Evolutionary conservation across 2,113 vertebrate species (phyloP).

Genomic region (Labeo rohita): DNA sequence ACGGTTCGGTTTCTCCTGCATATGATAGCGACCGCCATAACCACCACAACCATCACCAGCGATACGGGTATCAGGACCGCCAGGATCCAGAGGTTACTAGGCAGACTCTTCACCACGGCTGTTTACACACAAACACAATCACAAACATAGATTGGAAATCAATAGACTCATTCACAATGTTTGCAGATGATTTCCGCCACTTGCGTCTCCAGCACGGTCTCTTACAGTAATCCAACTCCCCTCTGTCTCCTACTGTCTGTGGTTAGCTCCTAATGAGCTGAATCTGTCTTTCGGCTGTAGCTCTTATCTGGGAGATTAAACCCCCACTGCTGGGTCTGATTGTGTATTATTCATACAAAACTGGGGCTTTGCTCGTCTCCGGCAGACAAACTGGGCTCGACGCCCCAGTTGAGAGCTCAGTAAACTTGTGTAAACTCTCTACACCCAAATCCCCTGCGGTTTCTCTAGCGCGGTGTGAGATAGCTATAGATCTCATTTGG

Average conservation of each 20-base stretch:
- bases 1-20: constrained; percentile 95
- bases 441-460: constrained; percentile 13
- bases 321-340: constrained; percentile 38
- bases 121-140: constrained; percentile 25
- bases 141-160: constrained; percentile 28
- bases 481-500: constrained; percentile 13
- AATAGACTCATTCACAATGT: constrained; percentile 24
- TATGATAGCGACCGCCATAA: constrained; percentile 91
- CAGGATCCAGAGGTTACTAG: constrained; percentile 96
- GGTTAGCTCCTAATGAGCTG: constrained; percentile 53
- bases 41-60: constrained; percentile 88
- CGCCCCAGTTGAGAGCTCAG: not conserved
- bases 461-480: not conserved
- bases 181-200: constrained; percentile 22
- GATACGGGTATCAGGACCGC: constrained; percentile 92
- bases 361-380: constrained; percentile 43
- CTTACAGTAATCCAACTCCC: constrained; percentile 44
- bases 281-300: constrained; percentile 50
- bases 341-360: constrained; percentile 51
- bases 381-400: constrained; percentile 25
- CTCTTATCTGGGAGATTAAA: constrained; percentile 56
- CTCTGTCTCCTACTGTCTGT: constrained; percentile 41
- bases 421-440: constrained; percentile 25
- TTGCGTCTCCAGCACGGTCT: not conserved
- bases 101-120: constrained; percentile 95